Conservation (phyloP, 2,113 vertebrate genomes). For the Callionymus lyra region DNA sequence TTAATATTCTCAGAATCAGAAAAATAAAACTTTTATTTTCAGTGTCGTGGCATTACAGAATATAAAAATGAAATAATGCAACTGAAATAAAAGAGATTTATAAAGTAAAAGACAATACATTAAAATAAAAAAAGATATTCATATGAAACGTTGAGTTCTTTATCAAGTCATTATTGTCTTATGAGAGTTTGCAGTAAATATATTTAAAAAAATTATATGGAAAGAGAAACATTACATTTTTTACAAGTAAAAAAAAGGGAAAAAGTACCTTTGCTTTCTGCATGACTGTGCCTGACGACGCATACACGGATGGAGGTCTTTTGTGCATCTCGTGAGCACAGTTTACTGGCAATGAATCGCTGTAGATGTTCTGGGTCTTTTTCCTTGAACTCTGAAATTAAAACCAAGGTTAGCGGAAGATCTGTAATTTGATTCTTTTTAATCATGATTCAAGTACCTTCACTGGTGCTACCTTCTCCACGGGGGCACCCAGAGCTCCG, state of each 20-base stretch:
- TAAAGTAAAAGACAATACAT: not conserved
- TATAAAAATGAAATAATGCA: not conserved
- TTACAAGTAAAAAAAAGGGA: not conserved
- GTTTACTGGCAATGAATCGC: conserved; percentile 81
- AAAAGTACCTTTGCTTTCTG: conserved; percentile 86
- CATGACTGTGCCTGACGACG: conserved; percentile 81
- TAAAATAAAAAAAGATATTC: not conserved
- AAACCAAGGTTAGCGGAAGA: not conserved
- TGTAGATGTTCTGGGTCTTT: conserved; percentile 57
- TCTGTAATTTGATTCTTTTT: not conserved
- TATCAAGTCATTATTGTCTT: not conserved
- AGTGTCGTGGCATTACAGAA: not conserved
- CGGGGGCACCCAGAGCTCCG: conserved; percentile 71
- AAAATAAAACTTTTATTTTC: not conserved
- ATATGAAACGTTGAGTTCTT: not conserved
- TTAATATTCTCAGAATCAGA: no score
- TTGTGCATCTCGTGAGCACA: conserved; percentile 82
- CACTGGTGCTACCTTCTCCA: conserved; percentile 58
- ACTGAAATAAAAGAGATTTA: not conserved
- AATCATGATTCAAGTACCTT: conserved; percentile 59
- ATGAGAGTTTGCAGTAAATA: not conserved
- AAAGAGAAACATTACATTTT: not conserved
- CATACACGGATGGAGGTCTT: conserved; percentile 77
- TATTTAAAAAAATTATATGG: not conserved
- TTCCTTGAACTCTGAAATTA: conserved; percentile 26